These are phyloP conservation scores for Stenopsyche tienmushanensis DNA, from an alignment of 1,140 invertebrate genomes.

Conservation along the genomic window DNA sequence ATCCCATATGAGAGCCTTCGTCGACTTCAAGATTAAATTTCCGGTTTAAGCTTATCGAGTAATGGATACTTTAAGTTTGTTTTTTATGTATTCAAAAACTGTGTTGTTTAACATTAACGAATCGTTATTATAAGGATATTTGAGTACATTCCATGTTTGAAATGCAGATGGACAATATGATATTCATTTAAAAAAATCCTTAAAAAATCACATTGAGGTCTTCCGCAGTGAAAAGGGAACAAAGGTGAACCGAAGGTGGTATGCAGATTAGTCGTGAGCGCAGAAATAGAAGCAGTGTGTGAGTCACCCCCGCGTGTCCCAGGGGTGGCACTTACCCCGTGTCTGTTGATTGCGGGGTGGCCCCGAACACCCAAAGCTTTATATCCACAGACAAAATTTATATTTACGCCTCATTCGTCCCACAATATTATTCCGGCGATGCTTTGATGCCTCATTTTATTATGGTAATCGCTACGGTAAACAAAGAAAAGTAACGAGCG, in stretches of 20 bases:
- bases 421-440: slow-evolving; percentile 5
- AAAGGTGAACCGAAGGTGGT: slow-evolving; percentile 26
- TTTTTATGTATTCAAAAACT: too few species aligned
- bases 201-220: too few species aligned
- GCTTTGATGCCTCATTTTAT: slow-evolving; percentile 4
- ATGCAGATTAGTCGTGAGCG: slow-evolving; percentile 31
- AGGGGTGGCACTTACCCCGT: slow-evolving; percentile 25
- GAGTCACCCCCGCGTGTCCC: slow-evolving; percentile 16
- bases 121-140: too few species aligned
- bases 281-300: background rate
- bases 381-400: slow-evolving; percentile 35
- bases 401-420: slow-evolving; percentile 34
- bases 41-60: too few species aligned
- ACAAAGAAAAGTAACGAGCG: too few species aligned
- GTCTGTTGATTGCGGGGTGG: slow-evolving; percentile 33
- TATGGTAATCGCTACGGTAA: slow-evolving; percentile 11
- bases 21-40: too few species aligned
- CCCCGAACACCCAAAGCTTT: slow-evolving; percentile 24
- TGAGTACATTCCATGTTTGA: too few species aligned
- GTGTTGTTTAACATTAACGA: too few species aligned
- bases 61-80: too few species aligned
- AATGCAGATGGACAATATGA: too few species aligned
- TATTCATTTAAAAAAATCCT: too few species aligned
- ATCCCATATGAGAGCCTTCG: too few species aligned
- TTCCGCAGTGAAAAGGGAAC: background rate